Conservation (phyloP, 2,888 invertebrate species). For the Tridacna gigas region DNA sequence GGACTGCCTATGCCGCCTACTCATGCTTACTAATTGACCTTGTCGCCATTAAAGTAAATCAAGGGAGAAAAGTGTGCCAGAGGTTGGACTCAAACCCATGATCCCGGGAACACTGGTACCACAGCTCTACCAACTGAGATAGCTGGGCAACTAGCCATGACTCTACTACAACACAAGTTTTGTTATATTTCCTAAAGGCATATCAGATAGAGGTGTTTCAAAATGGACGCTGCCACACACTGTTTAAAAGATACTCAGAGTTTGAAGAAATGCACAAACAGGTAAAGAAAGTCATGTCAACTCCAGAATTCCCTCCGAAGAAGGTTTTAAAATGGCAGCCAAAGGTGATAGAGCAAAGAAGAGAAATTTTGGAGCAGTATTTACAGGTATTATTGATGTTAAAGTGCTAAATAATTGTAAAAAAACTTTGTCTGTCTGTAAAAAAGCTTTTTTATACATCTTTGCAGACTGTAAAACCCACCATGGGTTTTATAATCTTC, state of each 20-base stretch:
- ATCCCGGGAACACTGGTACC: no score
- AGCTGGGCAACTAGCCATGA: no score
- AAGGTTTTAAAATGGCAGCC: slow-evolving; percentile 87
- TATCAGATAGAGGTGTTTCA: slow-evolving; percentile 79
- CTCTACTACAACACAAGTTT: no score
- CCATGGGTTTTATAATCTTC: no score
- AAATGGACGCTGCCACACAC: slow-evolving; percentile 79
- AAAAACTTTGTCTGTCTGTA: not conserved
- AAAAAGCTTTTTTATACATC: not conserved
- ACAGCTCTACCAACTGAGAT: no score
- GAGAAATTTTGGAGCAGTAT: slow-evolving; percentile 87
- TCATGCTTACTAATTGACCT: no score
- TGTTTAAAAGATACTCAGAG: slow-evolving; percentile 87
- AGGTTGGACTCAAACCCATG: no score
- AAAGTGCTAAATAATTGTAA: not conserved
- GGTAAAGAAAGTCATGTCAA: slow-evolving; percentile 86
- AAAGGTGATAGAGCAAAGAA: slow-evolving; percentile 87
- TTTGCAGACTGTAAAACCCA: not conserved
- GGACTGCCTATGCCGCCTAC: no score
- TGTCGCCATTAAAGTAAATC: no score
- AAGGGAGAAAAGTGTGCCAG: no score
- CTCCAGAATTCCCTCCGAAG: slow-evolving; percentile 88
- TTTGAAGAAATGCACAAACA: slow-evolving; percentile 87
- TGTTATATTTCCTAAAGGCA: slow-evolving; percentile 67
- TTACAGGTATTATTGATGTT: slow-evolving; percentile 84